phyloP scores from a whole-genome alignment of 2,888 invertebrate species.

The Anticlea derivata region DNA sequence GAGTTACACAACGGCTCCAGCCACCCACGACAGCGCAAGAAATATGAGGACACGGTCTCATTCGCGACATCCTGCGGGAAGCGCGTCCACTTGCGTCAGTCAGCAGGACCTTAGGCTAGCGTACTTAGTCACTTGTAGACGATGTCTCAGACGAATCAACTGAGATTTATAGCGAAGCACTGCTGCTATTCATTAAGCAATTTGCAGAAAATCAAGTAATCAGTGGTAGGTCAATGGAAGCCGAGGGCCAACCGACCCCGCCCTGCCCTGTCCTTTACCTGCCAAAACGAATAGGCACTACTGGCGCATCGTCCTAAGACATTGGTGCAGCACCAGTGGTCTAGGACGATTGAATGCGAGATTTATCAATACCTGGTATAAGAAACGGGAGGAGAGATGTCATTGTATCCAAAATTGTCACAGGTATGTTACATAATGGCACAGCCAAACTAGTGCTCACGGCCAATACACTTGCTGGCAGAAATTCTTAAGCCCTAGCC shows the following conservation, averaged over 20 bases:
- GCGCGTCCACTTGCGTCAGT: constrained; percentile 74
- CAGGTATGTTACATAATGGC: too few relatives aligned
- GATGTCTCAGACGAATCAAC: constrained; percentile 67
- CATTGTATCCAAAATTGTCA: too few relatives aligned
- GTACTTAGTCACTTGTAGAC: constrained; percentile 62
- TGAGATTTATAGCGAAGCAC: constrained; percentile 57
- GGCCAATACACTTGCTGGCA: too few relatives aligned
- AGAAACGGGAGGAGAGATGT: too few relatives aligned
- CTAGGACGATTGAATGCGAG: not conserved
- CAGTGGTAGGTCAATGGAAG: constrained; percentile 11
- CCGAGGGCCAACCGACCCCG: not conserved
- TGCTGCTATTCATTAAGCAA: constrained; percentile 47
- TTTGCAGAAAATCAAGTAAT: constrained; percentile 38
- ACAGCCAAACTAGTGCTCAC: too few relatives aligned
- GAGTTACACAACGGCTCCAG: constrained; percentile 68
- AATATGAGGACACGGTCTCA: constrained; percentile 82
- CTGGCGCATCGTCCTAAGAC: too few relatives aligned
- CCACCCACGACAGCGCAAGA: constrained; percentile 70
- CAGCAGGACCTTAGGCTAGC: constrained; percentile 67
- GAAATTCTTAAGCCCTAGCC: too few relatives aligned
- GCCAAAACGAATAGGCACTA: not conserved
- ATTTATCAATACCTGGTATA: not conserved
- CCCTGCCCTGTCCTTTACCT: constrained; percentile 7
- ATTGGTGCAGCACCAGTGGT: too few relatives aligned
- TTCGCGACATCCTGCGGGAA: constrained; percentile 81